Percentiles rank a stretch among this genome's conserved stretches.
phyloP scores from a whole-genome alignment of 1,140 invertebrate genomes.

The silkworm (Bombyx mori) region ASM3026992v2 NC_085114.1:9686001-9686500 shows the following conservation, averaged over 20 bases:
- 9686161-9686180: slow-evolving; percentile 44
- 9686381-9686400: slow-evolving; percentile 73
- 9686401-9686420: slow-evolving; percentile 69
- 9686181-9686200: slow-evolving; percentile 72
- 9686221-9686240: slow-evolving; percentile 80
- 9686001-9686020: slow-evolving; percentile 21
- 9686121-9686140: slow-evolving; percentile 78
- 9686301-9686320: slow-evolving; percentile 82
- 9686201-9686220: slow-evolving; percentile 73
- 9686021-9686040: slow-evolving; percentile 43
- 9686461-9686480: slow-evolving; percentile 76
- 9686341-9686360: slow-evolving; percentile 67
- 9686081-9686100: slow-evolving; percentile 28
- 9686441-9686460: slow-evolving; percentile 76
- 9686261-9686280: slow-evolving; percentile 77
- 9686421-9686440: slow-evolving; percentile 77
- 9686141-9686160: slow-evolving; percentile 64
- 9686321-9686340: slow-evolving; percentile 67
- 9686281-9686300: slow-evolving; percentile 81
- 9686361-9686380: slow-evolving; percentile 70
- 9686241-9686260: slow-evolving; percentile 77
- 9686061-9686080: slow-evolving; percentile 24
- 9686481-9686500: slow-evolving; percentile 75
- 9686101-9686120: slow-evolving; percentile 74
- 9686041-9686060: slow-evolving; percentile 51